Evolutionary conservation across 2,797 vertebrate species (phyloP).

Genomic region (Smutsia temminckii): DNA sequence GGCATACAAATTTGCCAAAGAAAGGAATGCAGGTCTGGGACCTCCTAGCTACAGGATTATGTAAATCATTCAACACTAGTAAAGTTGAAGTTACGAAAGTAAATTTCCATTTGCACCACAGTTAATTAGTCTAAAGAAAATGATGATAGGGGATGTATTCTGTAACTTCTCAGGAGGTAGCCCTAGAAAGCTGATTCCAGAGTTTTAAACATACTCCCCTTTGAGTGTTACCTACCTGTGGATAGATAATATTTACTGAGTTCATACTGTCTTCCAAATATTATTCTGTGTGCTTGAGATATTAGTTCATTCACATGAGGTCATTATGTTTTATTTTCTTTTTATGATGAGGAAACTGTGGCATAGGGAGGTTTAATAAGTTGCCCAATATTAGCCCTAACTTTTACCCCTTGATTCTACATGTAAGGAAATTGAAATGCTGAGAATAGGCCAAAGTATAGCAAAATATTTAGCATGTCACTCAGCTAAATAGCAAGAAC

Average conservation of each 20-base stretch:
- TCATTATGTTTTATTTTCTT: slow-evolving; percentile 9
- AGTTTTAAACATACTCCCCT: background rate
- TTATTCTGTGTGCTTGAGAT: background rate
- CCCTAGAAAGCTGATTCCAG: background rate
- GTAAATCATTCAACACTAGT: slow-evolving; percentile 66
- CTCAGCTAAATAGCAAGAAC: background rate
- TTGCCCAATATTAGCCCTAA: background rate
- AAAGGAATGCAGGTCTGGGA: slow-evolving; percentile 59
- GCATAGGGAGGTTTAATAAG: background rate
- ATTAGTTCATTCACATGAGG: background rate
- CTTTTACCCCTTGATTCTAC: background rate
- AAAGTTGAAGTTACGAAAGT: slow-evolving; percentile 47
- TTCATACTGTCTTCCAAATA: background rate
- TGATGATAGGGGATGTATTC: slow-evolving; percentile 40
- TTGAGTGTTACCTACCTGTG: background rate
- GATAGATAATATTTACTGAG: background rate
- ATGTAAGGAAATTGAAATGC: background rate
- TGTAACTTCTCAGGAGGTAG: background rate
- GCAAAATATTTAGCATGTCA: background rate
- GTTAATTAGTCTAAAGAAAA: slow-evolving; percentile 69
- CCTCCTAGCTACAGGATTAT: slow-evolving; percentile 59
- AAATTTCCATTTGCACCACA: slow-evolving; percentile 60
- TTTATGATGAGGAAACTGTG: slow-evolving; percentile 33
- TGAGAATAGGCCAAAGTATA: background rate
- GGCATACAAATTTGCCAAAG: slow-evolving; percentile 6